Percentiles rank a stretch among this genome's conserved stretches.
Evolutionary conservation across 23 tunicate species (phyloP).

Genomic region (Halocynthia roretzi): DNA sequence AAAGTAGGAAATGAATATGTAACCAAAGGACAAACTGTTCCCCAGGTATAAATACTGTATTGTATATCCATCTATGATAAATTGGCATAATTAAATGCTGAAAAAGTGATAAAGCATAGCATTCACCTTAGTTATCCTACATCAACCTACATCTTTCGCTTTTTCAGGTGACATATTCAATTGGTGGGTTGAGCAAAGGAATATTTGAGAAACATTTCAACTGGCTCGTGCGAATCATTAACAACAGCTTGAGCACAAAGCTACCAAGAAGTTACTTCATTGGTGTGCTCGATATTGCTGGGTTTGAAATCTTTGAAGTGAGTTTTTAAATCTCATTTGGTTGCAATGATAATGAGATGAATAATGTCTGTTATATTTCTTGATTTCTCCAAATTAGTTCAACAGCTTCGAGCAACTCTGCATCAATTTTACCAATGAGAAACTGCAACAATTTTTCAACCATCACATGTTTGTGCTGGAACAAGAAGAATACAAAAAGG

Average conservation of each 20-base stretch:
- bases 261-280: slow-evolving; percentile 96
- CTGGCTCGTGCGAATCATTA: slow-evolving; percentile 82
- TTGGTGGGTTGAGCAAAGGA: slow-evolving; percentile 93
- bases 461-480: slow-evolving; percentile 99
- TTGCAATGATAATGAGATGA: neutral
- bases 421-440: slow-evolving; percentile 98
- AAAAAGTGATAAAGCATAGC: too few species aligned
- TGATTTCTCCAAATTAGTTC: slow-evolving; percentile 25
- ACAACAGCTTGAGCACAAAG: slow-evolving; percentile 84
- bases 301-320: slow-evolving; percentile 98
- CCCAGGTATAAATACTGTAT: slow-evolving; percentile 45
- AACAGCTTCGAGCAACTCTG: slow-evolving; percentile 99
- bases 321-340: slow-evolving; percentile 12
- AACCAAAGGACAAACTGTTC: slow-evolving; percentile 91
- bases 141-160: neutral
- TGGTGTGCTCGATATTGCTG: slow-evolving; percentile 99
- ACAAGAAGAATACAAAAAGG: slow-evolving; percentile 98
- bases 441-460: slow-evolving; percentile 99
- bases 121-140: too few species aligned
- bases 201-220: slow-evolving; percentile 81
- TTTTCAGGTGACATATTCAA: slow-evolving; percentile 22
- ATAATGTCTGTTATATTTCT: neutral
- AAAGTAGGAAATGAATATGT: slow-evolving; percentile 99
- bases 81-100: too few species aligned
- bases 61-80: neutral